A percentile compares a stretch with the other conserved stretches of the same genome.
phyloP scores from a whole-genome alignment of 2,113 vertebrate species.

The Urocynchramus pylzowi region DNA sequence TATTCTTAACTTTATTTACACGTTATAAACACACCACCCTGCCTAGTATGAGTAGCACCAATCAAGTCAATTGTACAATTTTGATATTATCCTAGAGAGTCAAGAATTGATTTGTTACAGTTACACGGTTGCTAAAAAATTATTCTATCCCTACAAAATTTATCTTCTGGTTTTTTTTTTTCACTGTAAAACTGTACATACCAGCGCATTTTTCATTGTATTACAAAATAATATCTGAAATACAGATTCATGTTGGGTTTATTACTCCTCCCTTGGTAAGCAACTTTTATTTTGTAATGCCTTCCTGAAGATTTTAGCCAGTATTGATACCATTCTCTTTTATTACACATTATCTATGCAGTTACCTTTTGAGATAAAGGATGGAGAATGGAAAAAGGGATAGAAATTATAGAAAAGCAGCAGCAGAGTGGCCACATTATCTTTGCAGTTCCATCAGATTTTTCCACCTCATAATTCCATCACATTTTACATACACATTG shows the following conservation, averaged over 20 bases:
- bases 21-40: neutral
- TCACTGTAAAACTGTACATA: neutral
- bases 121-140: neutral
- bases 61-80: neutral
- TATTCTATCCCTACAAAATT: neutral
- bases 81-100: neutral
- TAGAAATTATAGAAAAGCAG: neutral
- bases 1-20: neutral
- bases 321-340: neutral
- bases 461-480: neutral
- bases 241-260: neutral
- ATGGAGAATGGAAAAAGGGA: neutral
- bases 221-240: neutral
- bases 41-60: neutral
- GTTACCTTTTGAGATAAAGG: neutral
- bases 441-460: neutral
- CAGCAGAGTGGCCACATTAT: neutral
- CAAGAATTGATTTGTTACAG: neutral
- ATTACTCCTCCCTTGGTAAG: neutral
- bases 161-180: neutral
- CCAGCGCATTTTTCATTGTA: neutral
- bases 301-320: neutral
- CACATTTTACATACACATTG: neutral
- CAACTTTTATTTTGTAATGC: neutral
- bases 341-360: rapidly evolving